These are phyloP conservation scores for Tridacna crocea DNA, from an alignment of 2,888 invertebrate genomes.

Conservation along the genomic window DNA sequence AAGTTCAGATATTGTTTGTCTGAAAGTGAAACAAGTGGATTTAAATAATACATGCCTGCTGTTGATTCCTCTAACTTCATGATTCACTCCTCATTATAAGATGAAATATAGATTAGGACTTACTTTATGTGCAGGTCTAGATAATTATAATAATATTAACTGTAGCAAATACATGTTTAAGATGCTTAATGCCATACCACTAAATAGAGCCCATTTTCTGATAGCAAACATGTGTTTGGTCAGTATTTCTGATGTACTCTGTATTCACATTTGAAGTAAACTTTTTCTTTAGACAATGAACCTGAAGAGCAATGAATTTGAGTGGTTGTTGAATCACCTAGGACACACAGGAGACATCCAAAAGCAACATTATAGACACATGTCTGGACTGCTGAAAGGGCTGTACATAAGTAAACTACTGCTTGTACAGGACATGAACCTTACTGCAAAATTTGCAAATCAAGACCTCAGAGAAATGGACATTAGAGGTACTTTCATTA, in stretches of 20 bases:
- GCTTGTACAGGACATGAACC: constrained; percentile 15
- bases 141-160: too few relatives aligned
- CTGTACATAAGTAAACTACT: constrained; percentile 6
- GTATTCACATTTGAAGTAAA: not conserved
- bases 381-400: not conserved
- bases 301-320: not conserved
- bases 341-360: not conserved
- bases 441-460: not conserved
- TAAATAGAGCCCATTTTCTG: too few relatives aligned
- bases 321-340: not conserved
- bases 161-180: too few relatives aligned
- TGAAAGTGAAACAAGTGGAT: too few relatives aligned
- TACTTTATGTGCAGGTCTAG: too few relatives aligned
- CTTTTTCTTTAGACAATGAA: not conserved
- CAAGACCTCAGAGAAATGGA: not conserved
- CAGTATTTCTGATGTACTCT: not conserved
- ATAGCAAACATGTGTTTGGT: too few relatives aligned
- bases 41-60: too few relatives aligned
- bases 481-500: not conserved
- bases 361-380: constrained; percentile 1
- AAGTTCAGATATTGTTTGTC: too few relatives aligned
- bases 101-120: too few relatives aligned
- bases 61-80: too few relatives aligned
- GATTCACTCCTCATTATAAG: too few relatives aligned
- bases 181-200: too few relatives aligned